Evolutionary conservation across 2,113 vertebrate genomes (phyloP), one percentile per base, ranked within the genome.

Genomic region (Himantopus leucocephalus): DNA sequence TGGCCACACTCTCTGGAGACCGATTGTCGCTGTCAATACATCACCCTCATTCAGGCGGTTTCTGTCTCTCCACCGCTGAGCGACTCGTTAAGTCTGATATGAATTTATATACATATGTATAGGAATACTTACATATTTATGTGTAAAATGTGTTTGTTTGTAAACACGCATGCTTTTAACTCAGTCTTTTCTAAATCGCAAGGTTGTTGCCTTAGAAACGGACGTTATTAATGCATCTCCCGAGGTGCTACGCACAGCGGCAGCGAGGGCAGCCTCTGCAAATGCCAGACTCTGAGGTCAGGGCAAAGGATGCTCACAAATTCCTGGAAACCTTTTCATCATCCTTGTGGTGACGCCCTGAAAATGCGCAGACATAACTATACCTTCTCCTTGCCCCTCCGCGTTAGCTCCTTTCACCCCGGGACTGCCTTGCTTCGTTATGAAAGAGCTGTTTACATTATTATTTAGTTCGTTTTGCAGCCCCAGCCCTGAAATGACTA

Each of bases 171-270:
- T 64, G 17, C 62, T 95, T 92, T 85, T 43, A 94, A 60, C 81
- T 92, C 77, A 4, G 74, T 14, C 84, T 79, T 91, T 90, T 47
- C 86, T 35, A 73, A 72, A 62, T 59, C 8, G 4, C 95, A 92
- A 95, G 91, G 92, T 94, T 90, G 96, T 92, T 91, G 89, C 91
- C 96, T 96, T 96, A 97, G 96, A 87, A 96, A 97, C 94, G 0
- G 86, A 56, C 23, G 0, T 58, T 68, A 87, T 82, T 89, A 76
- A 81, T 22, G 43, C 0, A 39, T 48, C 73, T 91, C 86, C 60
- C 0, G 0, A 92, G 92, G 76, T 75, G 85, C 63, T 60, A 4
- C 78, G 76, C 88, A 39, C 29, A 5, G 66, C 27, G 85, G 59
- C 56, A 86, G 82, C 85, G 66, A 77, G 86, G 85, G 77, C 85